Conservation (phyloP, 2,888 invertebrate species). For the Ophraella communa region DNA sequence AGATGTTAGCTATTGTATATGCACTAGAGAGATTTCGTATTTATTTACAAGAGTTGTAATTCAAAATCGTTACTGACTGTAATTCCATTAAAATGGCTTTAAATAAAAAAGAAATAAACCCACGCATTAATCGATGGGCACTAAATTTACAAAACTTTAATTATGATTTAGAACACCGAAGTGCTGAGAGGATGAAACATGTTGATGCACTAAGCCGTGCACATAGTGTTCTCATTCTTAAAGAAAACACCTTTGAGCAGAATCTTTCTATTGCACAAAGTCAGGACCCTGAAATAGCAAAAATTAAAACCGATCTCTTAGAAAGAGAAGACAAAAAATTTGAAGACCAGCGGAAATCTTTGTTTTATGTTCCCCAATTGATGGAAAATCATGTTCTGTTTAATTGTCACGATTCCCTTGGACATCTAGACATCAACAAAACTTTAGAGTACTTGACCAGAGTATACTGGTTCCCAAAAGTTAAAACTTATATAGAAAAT, state of each 20-base stretch:
- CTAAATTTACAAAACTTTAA: conserved; percentile 40
- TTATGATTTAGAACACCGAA: conserved; percentile 38
- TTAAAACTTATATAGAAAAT: conserved; percentile 39
- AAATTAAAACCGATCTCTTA: conserved; percentile 13
- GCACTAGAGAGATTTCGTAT: conserved; percentile 44
- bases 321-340: conserved; percentile 8
- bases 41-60: conserved; percentile 45
- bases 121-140: conserved; percentile 47
- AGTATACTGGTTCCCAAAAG: conserved; percentile 33
- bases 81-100: conserved; percentile 44
- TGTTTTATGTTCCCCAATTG: conserved; percentile 22
- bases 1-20: conserved; percentile 45
- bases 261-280: conserved; percentile 35
- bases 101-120: conserved; percentile 46
- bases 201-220: conserved; percentile 47
- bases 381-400: conserved; percentile 21
- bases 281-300: conserved; percentile 37
- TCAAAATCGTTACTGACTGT: conserved; percentile 48
- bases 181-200: conserved; percentile 43
- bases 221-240: conserved; percentile 38
- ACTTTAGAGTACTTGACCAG: neutral
- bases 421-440: conserved; percentile 18
- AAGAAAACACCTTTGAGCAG: conserved; percentile 40
- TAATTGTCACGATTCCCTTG: conserved; percentile 12
- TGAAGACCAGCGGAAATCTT: conserved; percentile 17